These are phyloP conservation scores for Psephotus haematonotus DNA, from an alignment of 2,113 vertebrate species.

Conservation along the genomic window DNA sequence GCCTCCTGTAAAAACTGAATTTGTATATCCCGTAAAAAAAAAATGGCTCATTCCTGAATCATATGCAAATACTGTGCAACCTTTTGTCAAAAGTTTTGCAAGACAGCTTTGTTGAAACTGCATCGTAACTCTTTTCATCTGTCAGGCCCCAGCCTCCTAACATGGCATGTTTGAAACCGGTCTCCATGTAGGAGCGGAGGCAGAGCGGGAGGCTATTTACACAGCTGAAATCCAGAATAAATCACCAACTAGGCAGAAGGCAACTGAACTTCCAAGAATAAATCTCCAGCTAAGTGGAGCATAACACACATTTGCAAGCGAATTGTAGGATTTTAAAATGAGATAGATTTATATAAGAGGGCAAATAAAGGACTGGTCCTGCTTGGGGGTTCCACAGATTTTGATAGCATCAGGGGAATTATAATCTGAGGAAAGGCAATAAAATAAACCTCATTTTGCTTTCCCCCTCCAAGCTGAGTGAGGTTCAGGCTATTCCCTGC, in stretches of 20 bases:
- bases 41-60: conserved; percentile 76
- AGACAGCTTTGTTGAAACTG: conserved; percentile 66
- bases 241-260: conserved; percentile 14
- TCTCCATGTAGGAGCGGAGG: not conserved
- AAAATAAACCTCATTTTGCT: conserved; percentile 22
- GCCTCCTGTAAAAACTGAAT: conserved; percentile 70
- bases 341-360: not conserved
- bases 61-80: conserved; percentile 78
- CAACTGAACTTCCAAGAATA: conserved; percentile 35
- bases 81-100: conserved; percentile 69
- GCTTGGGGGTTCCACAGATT: conserved; percentile 8
- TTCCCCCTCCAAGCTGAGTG: not conserved
- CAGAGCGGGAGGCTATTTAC: conserved; percentile 26
- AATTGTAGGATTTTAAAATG: conserved; percentile 33
- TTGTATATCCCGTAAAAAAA: conserved; percentile 79
- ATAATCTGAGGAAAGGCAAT: not conserved
- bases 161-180: not conserved
- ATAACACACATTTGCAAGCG: not conserved
- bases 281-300: conserved; percentile 34
- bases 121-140: conserved; percentile 45
- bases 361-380: conserved; percentile 6
- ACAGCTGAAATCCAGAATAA: conserved; percentile 46
- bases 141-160: conserved; percentile 16
- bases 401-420: not conserved
- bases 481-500: conserved; percentile 11